phyloP scores from a whole-genome alignment of 1,140 invertebrate genomes.

The Lepidurus couesii region DNA sequence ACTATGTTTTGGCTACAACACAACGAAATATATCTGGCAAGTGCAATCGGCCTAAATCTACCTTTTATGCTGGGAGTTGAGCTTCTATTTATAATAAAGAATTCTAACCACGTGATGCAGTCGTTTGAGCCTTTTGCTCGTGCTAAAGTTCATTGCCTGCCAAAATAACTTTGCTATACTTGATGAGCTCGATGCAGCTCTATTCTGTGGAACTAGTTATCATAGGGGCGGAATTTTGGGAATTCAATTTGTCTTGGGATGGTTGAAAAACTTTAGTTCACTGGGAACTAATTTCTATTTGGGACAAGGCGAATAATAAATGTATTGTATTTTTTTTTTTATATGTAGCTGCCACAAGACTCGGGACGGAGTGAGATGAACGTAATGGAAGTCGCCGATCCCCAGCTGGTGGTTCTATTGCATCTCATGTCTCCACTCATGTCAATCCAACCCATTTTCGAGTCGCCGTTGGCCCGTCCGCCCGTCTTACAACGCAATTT shows the following conservation, averaged over 20 bases:
- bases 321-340: background rate
- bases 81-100: conserved; percentile 10
- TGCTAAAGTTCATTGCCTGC: background rate
- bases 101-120: background rate
- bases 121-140: background rate
- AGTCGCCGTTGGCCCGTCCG: conserved; percentile 70
- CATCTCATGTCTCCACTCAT: conserved; percentile 82
- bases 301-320: too few species aligned
- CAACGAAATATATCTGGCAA: conserved; percentile 8
- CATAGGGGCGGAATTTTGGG: too few species aligned
- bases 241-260: too few species aligned
- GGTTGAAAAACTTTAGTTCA: too few species aligned
- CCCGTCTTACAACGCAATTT: conserved; percentile 67
- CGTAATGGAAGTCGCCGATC: conserved; percentile 76
- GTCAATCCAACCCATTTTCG: conserved; percentile 70
- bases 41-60: conserved; percentile 17
- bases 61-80: background rate
- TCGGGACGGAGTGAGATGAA: conserved; percentile 51
- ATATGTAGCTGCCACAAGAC: conserved; percentile 43
- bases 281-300: too few species aligned
- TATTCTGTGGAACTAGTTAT: too few species aligned
- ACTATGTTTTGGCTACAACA: background rate
- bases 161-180: background rate
- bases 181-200: background rate
- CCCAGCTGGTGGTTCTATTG: conserved; percentile 68